phyloP scores from a whole-genome alignment of 2,888 invertebrate species.

The Apodemia mormo region DNA sequence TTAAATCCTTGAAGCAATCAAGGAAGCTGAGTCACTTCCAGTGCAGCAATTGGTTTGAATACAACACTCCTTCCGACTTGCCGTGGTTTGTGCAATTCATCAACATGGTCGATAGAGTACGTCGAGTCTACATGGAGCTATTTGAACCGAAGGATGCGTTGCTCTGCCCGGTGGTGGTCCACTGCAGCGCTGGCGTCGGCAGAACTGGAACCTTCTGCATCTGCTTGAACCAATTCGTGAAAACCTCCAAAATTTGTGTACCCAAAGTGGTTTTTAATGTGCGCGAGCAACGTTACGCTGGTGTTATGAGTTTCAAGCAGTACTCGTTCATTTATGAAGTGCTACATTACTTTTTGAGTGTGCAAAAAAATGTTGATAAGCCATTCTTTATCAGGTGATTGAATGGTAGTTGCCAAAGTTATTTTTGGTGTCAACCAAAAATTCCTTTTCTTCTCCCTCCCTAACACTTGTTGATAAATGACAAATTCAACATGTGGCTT shows the following conservation, averaged over 20 bases:
- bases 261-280: constrained; percentile 12
- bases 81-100: not conserved
- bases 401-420: constrained; percentile 8
- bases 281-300: too few relatives aligned
- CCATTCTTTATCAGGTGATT: constrained; percentile 5
- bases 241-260: constrained; percentile 5
- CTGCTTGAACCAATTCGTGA: constrained; percentile 16
- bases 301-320: constrained; percentile 4
- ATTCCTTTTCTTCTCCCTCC: not conserved
- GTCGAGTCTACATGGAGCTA: constrained; percentile 14
- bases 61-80: constrained; percentile 8
- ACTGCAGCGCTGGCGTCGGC: constrained; percentile 10
- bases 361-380: too few relatives aligned
- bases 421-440: constrained; percentile 8
- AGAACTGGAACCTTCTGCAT: constrained; percentile 16
- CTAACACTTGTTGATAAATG: not conserved
- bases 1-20: not conserved
- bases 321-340: constrained; percentile 6
- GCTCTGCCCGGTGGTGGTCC: constrained; percentile 7
- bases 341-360: too few relatives aligned
- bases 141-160: constrained; percentile 10
- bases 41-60: constrained; percentile 12
- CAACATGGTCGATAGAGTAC: not conserved
- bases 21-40: constrained; percentile 15
- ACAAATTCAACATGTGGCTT: too few relatives aligned